These are phyloP conservation scores for Leptothorax acervorum DNA, from an alignment of 2,888 invertebrate genomes.

Conservation along the genomic window DNA sequence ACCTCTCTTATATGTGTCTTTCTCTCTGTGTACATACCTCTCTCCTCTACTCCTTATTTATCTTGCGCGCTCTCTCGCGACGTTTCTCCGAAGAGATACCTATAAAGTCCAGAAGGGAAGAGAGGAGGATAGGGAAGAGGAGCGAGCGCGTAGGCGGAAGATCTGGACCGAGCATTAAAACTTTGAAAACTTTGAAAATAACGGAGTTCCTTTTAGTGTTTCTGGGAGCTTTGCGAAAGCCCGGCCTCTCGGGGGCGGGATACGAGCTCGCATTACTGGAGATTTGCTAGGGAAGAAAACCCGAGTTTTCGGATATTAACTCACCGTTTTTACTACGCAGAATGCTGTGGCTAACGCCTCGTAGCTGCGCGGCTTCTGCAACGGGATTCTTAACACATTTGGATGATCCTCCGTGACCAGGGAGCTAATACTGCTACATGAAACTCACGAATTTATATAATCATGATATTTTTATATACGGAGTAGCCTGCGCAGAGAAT, in stretches of 20 bases:
- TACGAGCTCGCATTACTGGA: slow-evolving; percentile 39
- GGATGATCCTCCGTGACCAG: slow-evolving; percentile 1
- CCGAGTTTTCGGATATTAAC: slow-evolving; percentile 53
- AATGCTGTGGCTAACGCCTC: slow-evolving; percentile 23
- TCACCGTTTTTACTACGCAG: slow-evolving; percentile 42
- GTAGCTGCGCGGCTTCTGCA: slow-evolving; percentile 3
- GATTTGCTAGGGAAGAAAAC: slow-evolving; percentile 47
- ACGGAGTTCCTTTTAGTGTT: slow-evolving; percentile 61
- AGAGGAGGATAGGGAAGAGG: background rate
- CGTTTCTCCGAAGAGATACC: slow-evolving; percentile 1
- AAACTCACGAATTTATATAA: slow-evolving; percentile 15
- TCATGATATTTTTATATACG: background rate
- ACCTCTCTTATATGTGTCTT: background rate
- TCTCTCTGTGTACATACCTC: background rate
- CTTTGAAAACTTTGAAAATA: slow-evolving; percentile 70
- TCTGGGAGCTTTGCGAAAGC: slow-evolving; percentile 49
- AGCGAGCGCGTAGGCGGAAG: slow-evolving; percentile 14
- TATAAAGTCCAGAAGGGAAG: background rate
- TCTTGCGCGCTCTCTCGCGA: slow-evolving; percentile 17
- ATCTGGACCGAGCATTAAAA: slow-evolving; percentile 59
- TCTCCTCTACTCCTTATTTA: slow-evolving; percentile 10
- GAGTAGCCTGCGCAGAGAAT: too few relatives aligned
- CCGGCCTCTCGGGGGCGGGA: background rate
- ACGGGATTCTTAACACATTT: slow-evolving; percentile 32
- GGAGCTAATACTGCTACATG: too few relatives aligned